These are phyloP conservation scores for Cricetomys ansorgei DNA, from an alignment of 2,113 vertebrate genomes.

Conservation along the genomic window DNA sequence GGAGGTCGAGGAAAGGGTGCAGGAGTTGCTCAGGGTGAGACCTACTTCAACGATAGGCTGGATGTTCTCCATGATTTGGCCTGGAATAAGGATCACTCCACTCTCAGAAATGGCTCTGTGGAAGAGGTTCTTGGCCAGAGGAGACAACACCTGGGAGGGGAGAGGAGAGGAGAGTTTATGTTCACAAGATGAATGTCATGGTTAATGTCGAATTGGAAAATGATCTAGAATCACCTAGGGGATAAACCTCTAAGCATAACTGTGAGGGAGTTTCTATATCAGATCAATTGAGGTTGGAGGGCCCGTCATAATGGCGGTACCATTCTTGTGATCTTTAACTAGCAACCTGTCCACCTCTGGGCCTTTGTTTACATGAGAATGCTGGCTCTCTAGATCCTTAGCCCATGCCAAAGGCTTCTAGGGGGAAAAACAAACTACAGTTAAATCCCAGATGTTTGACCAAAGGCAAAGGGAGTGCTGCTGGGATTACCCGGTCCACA, in stretches of 20 bases:
- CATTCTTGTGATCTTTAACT: too few species aligned
- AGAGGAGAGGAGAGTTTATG: background rate
- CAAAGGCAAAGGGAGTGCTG: background rate
- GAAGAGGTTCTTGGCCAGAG: conserved; percentile 88
- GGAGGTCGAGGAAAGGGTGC: fast-evolving
- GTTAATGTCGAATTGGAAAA: background rate
- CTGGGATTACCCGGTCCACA: fast-evolving
- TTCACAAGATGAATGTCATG: background rate
- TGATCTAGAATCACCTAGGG: background rate
- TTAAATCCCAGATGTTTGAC: background rate
- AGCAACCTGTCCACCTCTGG: background rate
- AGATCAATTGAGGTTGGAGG: background rate
- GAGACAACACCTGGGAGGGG: conserved; percentile 85
- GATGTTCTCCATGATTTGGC: background rate
- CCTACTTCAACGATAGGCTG: conserved; percentile 46
- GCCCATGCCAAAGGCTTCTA: background rate
- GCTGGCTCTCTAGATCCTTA: background rate
- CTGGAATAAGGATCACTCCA: conserved; percentile 67
- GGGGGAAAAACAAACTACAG: background rate
- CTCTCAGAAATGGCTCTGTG: conserved; percentile 90
- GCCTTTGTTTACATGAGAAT: background rate
- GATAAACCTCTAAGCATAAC: background rate
- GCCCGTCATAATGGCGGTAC: too few species aligned
- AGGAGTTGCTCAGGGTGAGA: fast-evolving
- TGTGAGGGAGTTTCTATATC: background rate